Percentiles rank a stretch among this genome's conserved stretches.
These are phyloP conservation scores for Amphimallon solstitiale DNA, from an alignment of 2,888 invertebrate genomes.

Conservation along the genomic window DNA sequence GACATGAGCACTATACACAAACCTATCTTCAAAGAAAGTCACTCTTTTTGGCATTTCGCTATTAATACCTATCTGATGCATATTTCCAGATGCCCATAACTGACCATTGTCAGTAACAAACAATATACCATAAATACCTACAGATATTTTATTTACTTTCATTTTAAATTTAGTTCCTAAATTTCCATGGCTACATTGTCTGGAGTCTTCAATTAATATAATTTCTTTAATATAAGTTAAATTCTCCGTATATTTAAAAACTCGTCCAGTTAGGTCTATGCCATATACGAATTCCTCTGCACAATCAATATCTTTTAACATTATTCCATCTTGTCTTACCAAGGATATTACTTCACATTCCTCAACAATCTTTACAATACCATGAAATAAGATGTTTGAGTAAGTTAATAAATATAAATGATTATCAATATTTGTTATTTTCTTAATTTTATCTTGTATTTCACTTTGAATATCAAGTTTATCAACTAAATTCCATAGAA, in stretches of 20 bases:
- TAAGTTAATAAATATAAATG: conserved; percentile 63
- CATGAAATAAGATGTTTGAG: conserved; percentile 62
- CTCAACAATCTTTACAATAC: conserved; percentile 55
- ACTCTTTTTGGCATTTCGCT: conserved; percentile 71
- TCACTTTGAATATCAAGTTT: conserved; percentile 54
- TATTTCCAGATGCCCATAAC: conserved; percentile 75
- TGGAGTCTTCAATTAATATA: conserved; percentile 71
- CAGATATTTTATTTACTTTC: conserved; percentile 71
- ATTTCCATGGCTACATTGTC: conserved; percentile 74
- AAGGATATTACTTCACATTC: conserved; percentile 62
- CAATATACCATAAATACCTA: conserved; percentile 71
- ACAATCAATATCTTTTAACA: conserved; percentile 72
- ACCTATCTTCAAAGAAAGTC: conserved; percentile 74
- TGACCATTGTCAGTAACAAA: conserved; percentile 75
- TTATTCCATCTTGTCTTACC: conserved; percentile 66
- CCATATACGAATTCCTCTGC: conserved; percentile 70
- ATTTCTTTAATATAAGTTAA: conserved; percentile 71
- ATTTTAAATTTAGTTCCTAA: conserved; percentile 69
- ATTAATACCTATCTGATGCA: conserved; percentile 74
- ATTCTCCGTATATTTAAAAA: conserved; percentile 67
- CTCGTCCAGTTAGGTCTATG: conserved; percentile 71
- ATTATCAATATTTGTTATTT: conserved; percentile 63
- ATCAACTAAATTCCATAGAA: conserved; percentile 54
- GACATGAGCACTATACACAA: conserved; percentile 76
- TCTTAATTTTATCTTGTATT: conserved; percentile 57